Evolutionary conservation across 2,888 invertebrate species (phyloP), one percentile per base, ranked within the genome.

Genomic region (Pteria penguin): DNA sequence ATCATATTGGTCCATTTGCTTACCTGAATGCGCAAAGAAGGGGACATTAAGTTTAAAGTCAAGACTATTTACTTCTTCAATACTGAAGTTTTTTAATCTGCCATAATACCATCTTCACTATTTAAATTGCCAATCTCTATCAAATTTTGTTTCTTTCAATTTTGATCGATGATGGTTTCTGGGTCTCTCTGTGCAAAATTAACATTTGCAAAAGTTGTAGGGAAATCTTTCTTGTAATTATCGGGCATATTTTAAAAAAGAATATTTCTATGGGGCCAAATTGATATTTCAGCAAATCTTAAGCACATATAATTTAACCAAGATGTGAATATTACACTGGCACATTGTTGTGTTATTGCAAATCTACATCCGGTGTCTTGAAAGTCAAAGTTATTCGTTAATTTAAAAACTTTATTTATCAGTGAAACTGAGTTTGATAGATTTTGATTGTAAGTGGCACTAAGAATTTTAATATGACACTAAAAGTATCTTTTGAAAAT

Each of bases 241-340:
- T 2, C 3, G 22, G 80, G 79, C 80, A 82, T 80, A 11, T 74
- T 68, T 4, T 57, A 11, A 1, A 74, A 57, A 1, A 82, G 27
- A 1, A 58, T 26, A 22, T 75, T 36, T 32, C 80, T 62, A 1
- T 73, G 69, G 14, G 76, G 79, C 75, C 79, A 82, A 33, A 80
- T 65, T 27, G 75, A 31, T 11, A 82, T 63, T 18, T 67, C 33
- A 4, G 77, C 80, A 65, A 76, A 74, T 26, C 66, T 61, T 11
- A 65, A 68, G 54, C 67, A 79, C 80, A 80, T 80, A 36, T 76
- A 72, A 54, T 79, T 72, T 14, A 82, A 74, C 77, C 75, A 82
- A 22, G 61, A 22, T 29, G 60, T 29, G 33, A 82, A 82, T 11
- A 77, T n/a, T 2, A 27, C 70, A 27, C 79, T 70, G 24, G 74